Evolutionary conservation across 2,797 vertebrate genomes (phyloP).

Genomic region (Lerista edwardsae): DNA sequence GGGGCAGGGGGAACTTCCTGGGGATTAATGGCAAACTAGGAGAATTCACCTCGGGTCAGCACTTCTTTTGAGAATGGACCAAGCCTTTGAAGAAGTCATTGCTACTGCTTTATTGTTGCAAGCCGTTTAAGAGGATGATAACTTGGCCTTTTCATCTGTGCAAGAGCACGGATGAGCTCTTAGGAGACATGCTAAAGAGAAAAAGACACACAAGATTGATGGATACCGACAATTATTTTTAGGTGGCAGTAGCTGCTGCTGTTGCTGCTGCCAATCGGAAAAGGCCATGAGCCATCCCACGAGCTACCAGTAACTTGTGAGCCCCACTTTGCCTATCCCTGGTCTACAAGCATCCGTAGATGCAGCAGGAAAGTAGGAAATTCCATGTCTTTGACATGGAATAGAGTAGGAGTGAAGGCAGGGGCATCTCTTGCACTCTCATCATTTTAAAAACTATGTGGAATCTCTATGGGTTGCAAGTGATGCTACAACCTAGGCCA

Average conservation of each 20-base stretch:
- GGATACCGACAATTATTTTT: background rate
- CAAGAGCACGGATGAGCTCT: background rate
- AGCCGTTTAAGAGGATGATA: background rate
- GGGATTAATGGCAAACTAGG: slow-evolving; percentile 22
- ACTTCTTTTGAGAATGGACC: slow-evolving; percentile 16
- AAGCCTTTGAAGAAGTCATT: slow-evolving; percentile 6
- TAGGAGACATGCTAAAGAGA: background rate
- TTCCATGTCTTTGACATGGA: no score
- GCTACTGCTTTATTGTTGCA: background rate
- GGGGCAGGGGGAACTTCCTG: slow-evolving; percentile 35
- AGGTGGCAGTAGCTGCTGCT: no score
- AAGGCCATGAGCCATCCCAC: no score
- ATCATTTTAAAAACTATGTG: background rate
- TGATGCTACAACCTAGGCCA: background rate
- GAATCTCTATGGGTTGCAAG: background rate
- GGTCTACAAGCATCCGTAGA: no score
- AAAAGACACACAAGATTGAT: background rate
- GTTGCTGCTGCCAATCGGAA: no score
- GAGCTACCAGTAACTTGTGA: no score
- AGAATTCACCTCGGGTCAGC: slow-evolving; percentile 31
- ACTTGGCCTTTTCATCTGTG: slow-evolving; percentile 3
- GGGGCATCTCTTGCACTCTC: background rate
- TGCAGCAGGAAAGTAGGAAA: no score
- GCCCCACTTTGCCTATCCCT: no score
- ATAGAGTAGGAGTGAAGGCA: no score